phyloP scores from a whole-genome alignment of 1,140 invertebrate species.

The Scaptomyza graminum region DNA sequence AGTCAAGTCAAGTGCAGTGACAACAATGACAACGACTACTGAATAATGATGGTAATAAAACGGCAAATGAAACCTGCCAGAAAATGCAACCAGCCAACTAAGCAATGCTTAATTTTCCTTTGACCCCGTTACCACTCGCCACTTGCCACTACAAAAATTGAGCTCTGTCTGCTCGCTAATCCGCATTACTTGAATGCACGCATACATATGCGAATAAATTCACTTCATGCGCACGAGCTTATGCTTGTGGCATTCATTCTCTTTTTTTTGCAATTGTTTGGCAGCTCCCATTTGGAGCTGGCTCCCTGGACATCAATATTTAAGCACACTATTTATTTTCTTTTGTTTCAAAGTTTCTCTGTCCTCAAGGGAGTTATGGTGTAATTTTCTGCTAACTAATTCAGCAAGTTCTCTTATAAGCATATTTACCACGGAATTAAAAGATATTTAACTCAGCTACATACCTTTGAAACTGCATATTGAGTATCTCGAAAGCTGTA shows the following conservation, averaged over 20 bases:
- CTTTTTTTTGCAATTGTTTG: slow-evolving; percentile 18
- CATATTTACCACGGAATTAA: slow-evolving; percentile 15
- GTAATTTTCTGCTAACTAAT: slow-evolving; percentile 28
- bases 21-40: slow-evolving; percentile 33
- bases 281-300: background rate
- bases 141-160: background rate
- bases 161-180: slow-evolving; percentile 24
- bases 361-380: slow-evolving; percentile 1
- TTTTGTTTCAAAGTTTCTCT: slow-evolving; percentile 8
- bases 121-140: background rate
- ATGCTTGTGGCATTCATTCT: slow-evolving; percentile 24
- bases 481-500: slow-evolving; percentile 5
- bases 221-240: slow-evolving; percentile 20
- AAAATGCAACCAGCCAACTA: slow-evolving; percentile 32
- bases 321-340: slow-evolving; percentile 37
- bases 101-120: slow-evolving; percentile 11
- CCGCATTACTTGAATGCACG: slow-evolving; percentile 45
- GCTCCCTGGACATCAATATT: slow-evolving; percentile 45
- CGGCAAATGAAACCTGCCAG: slow-evolving; percentile 53
- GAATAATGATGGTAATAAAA: slow-evolving; percentile 70
- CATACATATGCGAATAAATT: slow-evolving; percentile 42
- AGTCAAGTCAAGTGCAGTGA: slow-evolving; percentile 30
- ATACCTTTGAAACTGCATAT: background rate
- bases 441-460: background rate
- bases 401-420: slow-evolving; percentile 29